phyloP scores from a whole-genome alignment of 2,797 vertebrate genomes.

The Trichosurus vulpecula region DNA sequence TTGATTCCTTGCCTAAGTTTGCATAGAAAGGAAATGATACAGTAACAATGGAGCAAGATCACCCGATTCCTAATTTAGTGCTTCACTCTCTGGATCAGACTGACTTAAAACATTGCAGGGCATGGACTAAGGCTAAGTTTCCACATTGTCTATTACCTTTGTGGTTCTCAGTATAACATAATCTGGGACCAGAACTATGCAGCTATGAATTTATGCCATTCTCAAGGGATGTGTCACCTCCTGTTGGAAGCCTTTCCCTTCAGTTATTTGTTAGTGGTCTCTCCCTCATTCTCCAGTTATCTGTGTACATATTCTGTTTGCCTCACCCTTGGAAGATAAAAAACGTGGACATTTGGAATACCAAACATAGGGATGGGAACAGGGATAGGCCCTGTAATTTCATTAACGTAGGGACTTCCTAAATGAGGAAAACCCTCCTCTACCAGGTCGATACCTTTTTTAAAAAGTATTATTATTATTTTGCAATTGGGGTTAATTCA shows the following conservation, averaged over 20 bases:
- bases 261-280: background rate
- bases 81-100: slow-evolving; percentile 46
- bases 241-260: background rate
- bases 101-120: slow-evolving; percentile 38
- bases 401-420: background rate
- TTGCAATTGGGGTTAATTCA: too few species aligned
- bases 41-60: slow-evolving; percentile 45
- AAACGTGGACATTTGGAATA: background rate
- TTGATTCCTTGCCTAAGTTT: slow-evolving; percentile 49
- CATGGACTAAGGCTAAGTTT: slow-evolving; percentile 2
- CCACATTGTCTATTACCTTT: background rate
- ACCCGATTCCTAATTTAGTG: slow-evolving; percentile 44
- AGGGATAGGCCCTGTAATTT: background rate
- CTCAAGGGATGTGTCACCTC: background rate
- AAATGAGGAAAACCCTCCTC: background rate
- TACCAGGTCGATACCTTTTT: background rate
- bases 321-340: background rate
- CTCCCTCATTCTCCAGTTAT: background rate
- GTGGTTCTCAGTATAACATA: background rate
- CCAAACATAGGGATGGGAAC: background rate
- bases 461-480: too few species aligned
- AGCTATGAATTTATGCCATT: background rate
- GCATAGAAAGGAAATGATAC: slow-evolving; percentile 23
- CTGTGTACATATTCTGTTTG: background rate
- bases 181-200: background rate